Evolutionary conservation across 2,113 vertebrate genomes (phyloP), one percentile per base, ranked within the genome.

Genomic region (Chascanopsetta lugubris): DNA sequence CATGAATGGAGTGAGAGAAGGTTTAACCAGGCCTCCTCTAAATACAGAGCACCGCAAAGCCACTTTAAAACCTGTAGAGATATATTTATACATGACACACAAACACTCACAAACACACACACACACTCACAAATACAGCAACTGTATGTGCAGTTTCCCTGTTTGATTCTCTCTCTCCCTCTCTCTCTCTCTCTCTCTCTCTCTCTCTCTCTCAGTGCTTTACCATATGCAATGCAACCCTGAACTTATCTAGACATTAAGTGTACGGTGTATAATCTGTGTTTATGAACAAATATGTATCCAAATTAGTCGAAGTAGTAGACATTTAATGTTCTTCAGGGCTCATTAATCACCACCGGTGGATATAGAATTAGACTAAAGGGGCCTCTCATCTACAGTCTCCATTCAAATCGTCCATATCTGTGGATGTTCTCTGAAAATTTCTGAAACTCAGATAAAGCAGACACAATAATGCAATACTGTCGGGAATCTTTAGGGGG

Each of bases 21-120:
- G 69, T 70, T 77, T 65, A 83, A 81, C 77, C 84, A 80, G 60
- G 77, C 76, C 69, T 87, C 72, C 43, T 82, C 76, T 90, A 90
- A 91, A 88, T 88, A 82, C 85, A 89, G 89, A 85, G 75, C 77
- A 62, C 84, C 80, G 0, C 88, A 90, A 90, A 91, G 82, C 91
- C 91, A 90, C 90, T 92, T 89, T 72, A 92, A 90, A 89, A 85
- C 82, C 87, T 84, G 80, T 65, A 61, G 49, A 68, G 75, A 84
- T 78, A 75, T 91, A 86, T 89, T 87, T 89, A 90, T 84, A 87
- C 64, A 75, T 75, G 49, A 70, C 82, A 76, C 69, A 79, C 72
- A 84, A 57, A 86, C 29, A 69, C 73, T 50, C 70, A 75, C 58
- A 65, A 29, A 70, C 57, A 61, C 57, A 72, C 51, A 61, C 38